Evolutionary conservation across 2,888 invertebrate genomes (phyloP).

Genomic region (Microplitis deprimator): DNA sequence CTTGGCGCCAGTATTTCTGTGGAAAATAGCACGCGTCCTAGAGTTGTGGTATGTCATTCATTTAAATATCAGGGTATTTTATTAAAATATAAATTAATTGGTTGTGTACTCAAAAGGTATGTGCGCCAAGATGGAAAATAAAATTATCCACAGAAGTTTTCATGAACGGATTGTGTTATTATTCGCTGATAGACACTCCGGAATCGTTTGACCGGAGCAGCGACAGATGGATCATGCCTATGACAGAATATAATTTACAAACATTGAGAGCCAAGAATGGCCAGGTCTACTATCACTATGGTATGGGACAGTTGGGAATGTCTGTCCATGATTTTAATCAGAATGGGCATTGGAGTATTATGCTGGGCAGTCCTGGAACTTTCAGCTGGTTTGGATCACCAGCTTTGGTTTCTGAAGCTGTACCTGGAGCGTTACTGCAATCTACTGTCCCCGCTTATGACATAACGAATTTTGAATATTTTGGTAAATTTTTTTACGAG

Average conservation of each 20-base stretch:
- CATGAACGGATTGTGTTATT: slow-evolving; percentile 64
- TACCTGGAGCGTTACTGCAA: slow-evolving; percentile 5
- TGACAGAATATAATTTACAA: slow-evolving; percentile 15
- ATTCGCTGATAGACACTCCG: slow-evolving; percentile 31
- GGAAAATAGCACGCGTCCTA: slow-evolving; percentile 52
- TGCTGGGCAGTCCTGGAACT: slow-evolving; percentile 67
- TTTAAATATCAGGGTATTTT: not conserved
- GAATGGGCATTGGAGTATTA: slow-evolving; percentile 45
- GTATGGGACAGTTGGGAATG: slow-evolving; percentile 59
- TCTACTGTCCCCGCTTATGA: not conserved
- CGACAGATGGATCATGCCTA: slow-evolving; percentile 34
- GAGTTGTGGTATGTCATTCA: slow-evolving; percentile 60
- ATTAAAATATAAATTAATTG: not conserved
- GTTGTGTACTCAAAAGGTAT: slow-evolving; percentile 60
- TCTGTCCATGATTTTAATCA: slow-evolving; percentile 53
- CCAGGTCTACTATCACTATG: slow-evolving; percentile 50
- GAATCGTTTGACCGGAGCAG: slow-evolving; percentile 45
- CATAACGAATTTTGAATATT: not conserved
- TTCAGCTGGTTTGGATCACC: slow-evolving; percentile 61
- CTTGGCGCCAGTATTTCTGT: slow-evolving; percentile 69
- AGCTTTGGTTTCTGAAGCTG: slow-evolving; percentile 41
- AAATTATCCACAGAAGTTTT: slow-evolving; percentile 44
- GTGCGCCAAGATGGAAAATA: slow-evolving; percentile 69
- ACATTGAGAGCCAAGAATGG: slow-evolving; percentile 23
- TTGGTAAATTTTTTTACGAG: slow-evolving; percentile 7